Conservation (phyloP, 2,888 invertebrate species). For the Anaspis maculata region DNA sequence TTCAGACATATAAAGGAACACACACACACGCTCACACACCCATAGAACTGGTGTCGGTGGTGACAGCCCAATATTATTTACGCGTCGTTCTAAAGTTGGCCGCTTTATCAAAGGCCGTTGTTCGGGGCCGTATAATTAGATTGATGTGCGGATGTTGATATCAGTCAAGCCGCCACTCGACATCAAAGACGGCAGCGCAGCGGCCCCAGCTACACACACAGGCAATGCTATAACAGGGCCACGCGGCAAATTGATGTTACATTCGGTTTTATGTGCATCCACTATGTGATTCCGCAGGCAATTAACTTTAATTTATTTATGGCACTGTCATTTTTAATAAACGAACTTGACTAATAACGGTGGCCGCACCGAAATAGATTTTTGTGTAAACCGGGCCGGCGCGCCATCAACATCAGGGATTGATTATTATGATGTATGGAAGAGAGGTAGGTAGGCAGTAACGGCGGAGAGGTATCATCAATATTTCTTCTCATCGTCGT, state of each 20-base stretch:
- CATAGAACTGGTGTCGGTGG: constrained; percentile 11
- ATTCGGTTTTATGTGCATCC: constrained; percentile 18
- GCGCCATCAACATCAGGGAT: background rate
- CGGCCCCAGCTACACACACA: no score
- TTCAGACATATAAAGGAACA: no score
- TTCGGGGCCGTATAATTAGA: constrained; percentile 34
- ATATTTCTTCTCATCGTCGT: no score
- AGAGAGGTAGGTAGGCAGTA: no score
- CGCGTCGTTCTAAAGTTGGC: constrained; percentile 18
- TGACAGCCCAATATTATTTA: constrained; percentile 17
- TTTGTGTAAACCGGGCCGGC: constrained; percentile 2
- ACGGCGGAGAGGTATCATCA: no score
- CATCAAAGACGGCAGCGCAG: constrained; percentile 33
- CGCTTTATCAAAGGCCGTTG: constrained; percentile 18
- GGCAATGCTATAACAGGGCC: constrained; percentile 14
- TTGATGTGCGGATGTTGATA: constrained; percentile 41
- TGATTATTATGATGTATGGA: no score
- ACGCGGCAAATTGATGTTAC: constrained; percentile 19
- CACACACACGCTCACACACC: no score
- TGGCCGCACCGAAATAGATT: constrained; percentile 13
- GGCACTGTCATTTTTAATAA: constrained; percentile 19
- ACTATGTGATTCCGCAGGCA: constrained; percentile 17
- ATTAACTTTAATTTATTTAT: constrained; percentile 20
- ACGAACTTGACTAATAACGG: constrained; percentile 15
- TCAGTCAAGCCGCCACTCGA: constrained; percentile 32